Evolutionary conservation across 2,888 invertebrate species (phyloP).

Genomic region (Ligdia adustata): DNA sequence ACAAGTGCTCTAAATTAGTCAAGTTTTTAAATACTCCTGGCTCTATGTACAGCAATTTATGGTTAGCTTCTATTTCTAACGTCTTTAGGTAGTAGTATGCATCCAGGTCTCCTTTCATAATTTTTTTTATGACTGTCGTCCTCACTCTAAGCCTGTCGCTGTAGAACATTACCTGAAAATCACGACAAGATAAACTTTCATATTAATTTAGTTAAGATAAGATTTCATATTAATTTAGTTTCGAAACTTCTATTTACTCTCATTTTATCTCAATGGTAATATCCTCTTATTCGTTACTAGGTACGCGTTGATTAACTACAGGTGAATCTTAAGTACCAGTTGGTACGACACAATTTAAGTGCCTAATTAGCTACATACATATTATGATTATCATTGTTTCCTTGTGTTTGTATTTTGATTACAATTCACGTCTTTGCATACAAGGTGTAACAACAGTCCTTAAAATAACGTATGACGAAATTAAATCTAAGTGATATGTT

Average conservation of each 20-base stretch:
- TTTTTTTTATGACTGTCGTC: slow-evolving; percentile 72
- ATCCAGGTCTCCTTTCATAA: slow-evolving; percentile 71
- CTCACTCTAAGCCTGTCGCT: slow-evolving; percentile 72
- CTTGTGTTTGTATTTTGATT: slow-evolving; percentile 29
- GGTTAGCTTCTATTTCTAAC: slow-evolving; percentile 82
- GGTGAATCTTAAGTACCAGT: background rate
- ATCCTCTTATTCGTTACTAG: slow-evolving; percentile 5
- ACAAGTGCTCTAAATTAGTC: slow-evolving; percentile 72
- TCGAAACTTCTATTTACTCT: background rate
- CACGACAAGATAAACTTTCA: background rate
- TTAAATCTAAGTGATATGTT: no score
- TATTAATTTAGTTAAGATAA: no score
- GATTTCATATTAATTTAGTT: background rate
- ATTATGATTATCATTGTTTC: slow-evolving; percentile 15
- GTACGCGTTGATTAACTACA: background rate
- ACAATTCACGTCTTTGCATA: slow-evolving; percentile 15
- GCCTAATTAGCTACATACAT: background rate
- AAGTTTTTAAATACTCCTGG: slow-evolving; percentile 78
- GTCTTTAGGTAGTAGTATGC: slow-evolving; percentile 60
- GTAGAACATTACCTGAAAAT: slow-evolving; percentile 61
- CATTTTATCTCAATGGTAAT: background rate
- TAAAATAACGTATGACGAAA: no score
- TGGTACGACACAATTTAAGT: slow-evolving; percentile 3
- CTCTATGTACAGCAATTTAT: slow-evolving; percentile 72
- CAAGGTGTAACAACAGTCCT: no score